Evolutionary conservation across 1,140 invertebrate genomes (phyloP).

Genomic region (Nasonia vitripennis): DNA sequence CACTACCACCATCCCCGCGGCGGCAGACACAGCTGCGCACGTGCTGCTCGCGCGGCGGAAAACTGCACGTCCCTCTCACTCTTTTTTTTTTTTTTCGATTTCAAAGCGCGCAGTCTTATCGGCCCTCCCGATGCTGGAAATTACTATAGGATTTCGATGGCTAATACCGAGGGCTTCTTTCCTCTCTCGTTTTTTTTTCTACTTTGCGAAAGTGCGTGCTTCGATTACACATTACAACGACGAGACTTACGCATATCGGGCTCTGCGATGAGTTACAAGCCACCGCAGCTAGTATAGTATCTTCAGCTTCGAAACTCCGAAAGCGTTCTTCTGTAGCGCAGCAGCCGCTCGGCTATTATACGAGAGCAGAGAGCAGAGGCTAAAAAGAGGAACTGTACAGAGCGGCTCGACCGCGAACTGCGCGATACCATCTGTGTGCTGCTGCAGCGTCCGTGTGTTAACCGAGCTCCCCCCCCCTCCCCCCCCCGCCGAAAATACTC

Average conservation of each 20-base stretch:
- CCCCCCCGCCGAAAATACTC: constrained; percentile 53
- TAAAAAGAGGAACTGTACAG: background rate
- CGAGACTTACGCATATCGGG: too few species aligned
- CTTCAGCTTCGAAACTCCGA: background rate
- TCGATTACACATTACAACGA: background rate
- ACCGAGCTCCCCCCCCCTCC: constrained; percentile 39
- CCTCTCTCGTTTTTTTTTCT: too few species aligned
- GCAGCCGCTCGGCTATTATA: constrained; percentile 5
- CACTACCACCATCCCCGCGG: background rate
- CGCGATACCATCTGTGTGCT: constrained; percentile 57
- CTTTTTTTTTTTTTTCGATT: constrained; percentile 18
- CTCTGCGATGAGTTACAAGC: background rate
- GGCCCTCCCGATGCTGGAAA: background rate
- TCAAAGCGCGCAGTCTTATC: background rate
- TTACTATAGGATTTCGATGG: constrained; percentile 22
- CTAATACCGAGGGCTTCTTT: background rate
- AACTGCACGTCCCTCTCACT: background rate
- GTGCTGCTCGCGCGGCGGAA: constrained; percentile 41
- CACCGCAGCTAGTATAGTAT: background rate
- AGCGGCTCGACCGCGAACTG: constrained; percentile 47
- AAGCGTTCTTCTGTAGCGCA: background rate
- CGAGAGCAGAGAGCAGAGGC: background rate
- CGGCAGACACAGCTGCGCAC: background rate
- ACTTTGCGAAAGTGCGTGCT: background rate
- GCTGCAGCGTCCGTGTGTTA: constrained; percentile 45